Percentiles rank a stretch among this genome's conserved stretches.
These are phyloP conservation scores for Parasteatoda lunata DNA, from an alignment of 2,888 invertebrate genomes.

Conservation along the genomic window DNA sequence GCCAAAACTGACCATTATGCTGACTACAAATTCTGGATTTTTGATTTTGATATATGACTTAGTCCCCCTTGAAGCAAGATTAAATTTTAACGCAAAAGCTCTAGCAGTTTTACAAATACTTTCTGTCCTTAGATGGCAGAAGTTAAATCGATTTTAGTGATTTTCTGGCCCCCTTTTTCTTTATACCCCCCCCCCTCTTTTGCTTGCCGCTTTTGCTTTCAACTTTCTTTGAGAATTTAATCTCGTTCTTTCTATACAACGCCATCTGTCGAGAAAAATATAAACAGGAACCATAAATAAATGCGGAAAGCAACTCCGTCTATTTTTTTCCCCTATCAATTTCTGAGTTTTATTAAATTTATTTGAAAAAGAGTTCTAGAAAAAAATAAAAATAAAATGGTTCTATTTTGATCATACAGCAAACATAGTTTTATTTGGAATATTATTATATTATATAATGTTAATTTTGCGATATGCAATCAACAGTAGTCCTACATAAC, in stretches of 20 bases:
- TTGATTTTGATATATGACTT: slow-evolving; percentile 57
- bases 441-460: too few relatives aligned
- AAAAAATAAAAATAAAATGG: neutral
- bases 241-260: slow-evolving; percentile 63
- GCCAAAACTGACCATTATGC: slow-evolving; percentile 45
- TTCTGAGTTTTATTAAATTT: slow-evolving; percentile 42
- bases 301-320: slow-evolving; percentile 51
- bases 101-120: slow-evolving; percentile 62
- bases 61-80: slow-evolving; percentile 50
- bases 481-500: too few relatives aligned
- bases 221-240: slow-evolving; percentile 67
- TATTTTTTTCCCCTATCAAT: slow-evolving; percentile 14
- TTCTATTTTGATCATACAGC: too few relatives aligned
- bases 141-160: slow-evolving; percentile 68
- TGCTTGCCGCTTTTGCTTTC: slow-evolving; percentile 50
- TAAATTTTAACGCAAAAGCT: slow-evolving; percentile 54
- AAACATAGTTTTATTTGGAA: too few relatives aligned
- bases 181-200: slow-evolving; percentile 12
- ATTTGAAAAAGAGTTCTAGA: slow-evolving; percentile 45
- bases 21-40: slow-evolving; percentile 44
- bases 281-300: slow-evolving; percentile 60
- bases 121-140: slow-evolving; percentile 33
- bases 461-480: too few relatives aligned
- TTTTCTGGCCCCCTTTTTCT: slow-evolving; percentile 30
- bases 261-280: slow-evolving; percentile 66